Base-by-base conservation (phyloP, 2,888 invertebrate species). In the Malacosoma neustria region DNA sequence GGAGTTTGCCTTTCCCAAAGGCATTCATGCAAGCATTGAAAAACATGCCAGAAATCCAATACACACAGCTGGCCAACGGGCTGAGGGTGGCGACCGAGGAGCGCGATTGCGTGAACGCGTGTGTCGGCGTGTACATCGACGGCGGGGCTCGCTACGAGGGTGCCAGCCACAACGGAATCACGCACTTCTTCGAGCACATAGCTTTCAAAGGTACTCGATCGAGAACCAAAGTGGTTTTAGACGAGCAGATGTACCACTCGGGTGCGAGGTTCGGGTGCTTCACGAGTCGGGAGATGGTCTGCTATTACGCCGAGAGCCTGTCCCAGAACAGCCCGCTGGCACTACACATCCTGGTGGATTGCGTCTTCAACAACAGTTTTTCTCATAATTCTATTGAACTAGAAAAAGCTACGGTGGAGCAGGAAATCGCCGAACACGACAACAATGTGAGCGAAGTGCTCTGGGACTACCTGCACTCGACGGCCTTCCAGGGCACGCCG, bases 231-330 rank as follows among this genome's bases (percentile, higher is more conserved):
- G 91, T 91, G 12, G 91, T 92, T 46, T 80, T 99, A 33, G 96
- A 98, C 72, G 80, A 95, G 32, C 95, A 97, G 81, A 96, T 99
- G 49, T 95, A 96, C 66, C 93, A 94, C 61, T 91, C 97, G 85
- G 99, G 99, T 9, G 98, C 98, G 2, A 97, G 96, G 61, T 87
- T 99, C 54, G 97, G 97, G 75, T 98, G 98, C 4, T 96, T 96
- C 73, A 99, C 98, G 2, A 96, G 96, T 32, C 89, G 99, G 38
- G 99, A 99, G 75, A 96, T 98, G 76, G 95, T 96, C 7, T 96
- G 94, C 0, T 99, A 96, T 77, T 98, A 97, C 68, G 98, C 96
- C 11, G 96, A 98, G 74, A 98, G 98, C 63, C 87, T 99, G 43
- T 87, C 92, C 2, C 90, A 93, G 62, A 96, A 98, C 80, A 89